These are phyloP conservation scores for Callocephalon fimbriatum DNA, from an alignment of 2,113 vertebrate species.

Conservation along the genomic window DNA sequence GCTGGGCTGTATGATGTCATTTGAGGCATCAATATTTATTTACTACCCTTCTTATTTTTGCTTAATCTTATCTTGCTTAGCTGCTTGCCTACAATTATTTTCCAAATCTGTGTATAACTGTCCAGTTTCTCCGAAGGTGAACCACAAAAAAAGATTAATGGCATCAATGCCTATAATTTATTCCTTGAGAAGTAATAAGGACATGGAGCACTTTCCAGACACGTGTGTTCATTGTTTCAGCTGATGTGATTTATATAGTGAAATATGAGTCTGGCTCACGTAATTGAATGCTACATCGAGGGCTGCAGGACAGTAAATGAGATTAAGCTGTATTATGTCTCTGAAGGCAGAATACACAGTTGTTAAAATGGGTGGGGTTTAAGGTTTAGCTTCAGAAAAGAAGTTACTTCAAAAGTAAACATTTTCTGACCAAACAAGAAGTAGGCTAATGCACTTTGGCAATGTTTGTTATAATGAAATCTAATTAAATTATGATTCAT, in stretches of 20 bases:
- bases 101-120: background rate
- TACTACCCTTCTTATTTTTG: background rate
- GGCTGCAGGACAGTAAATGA: conserved; percentile 44
- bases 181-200: conserved; percentile 51
- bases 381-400: background rate
- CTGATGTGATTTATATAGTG: conserved; percentile 49
- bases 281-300: conserved; percentile 33
- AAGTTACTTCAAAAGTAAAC: background rate
- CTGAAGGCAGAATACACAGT: background rate
- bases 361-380: background rate
- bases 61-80: background rate
- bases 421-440: background rate
- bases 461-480: background rate
- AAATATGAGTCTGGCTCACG: conserved; percentile 52
- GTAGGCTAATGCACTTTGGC: background rate
- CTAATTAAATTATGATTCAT: conserved; percentile 27
- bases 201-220: conserved; percentile 48
- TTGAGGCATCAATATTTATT: background rate
- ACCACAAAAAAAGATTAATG: conserved; percentile 21
- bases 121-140: conserved; percentile 23
- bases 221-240: conserved; percentile 46
- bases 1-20: background rate
- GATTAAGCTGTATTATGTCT: conserved; percentile 30
- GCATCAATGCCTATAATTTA: conserved; percentile 28
- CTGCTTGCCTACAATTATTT: background rate